Conservation (phyloP, 2,797 vertebrate species). For the Anabas testudineus region DNA sequence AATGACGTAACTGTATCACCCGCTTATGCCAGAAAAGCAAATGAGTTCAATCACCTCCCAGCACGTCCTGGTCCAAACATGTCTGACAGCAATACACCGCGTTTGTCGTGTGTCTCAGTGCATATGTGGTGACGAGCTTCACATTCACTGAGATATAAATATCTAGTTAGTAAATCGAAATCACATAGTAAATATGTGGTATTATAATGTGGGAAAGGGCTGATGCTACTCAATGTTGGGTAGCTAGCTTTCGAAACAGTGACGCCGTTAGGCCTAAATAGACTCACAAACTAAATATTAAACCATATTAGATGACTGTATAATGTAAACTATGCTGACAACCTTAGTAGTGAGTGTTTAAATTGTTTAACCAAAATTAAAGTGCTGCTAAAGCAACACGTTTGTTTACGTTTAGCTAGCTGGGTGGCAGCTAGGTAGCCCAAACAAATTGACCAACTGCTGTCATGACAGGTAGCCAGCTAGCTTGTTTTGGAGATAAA, state of each 20-base stretch:
- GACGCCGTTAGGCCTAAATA: constrained; percentile 70
- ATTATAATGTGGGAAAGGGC: constrained; percentile 33
- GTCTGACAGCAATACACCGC: not conserved
- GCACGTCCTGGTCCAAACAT: constrained; percentile 28
- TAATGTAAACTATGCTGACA: not conserved
- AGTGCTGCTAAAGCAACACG: not conserved
- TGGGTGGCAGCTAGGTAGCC: constrained; percentile 16
- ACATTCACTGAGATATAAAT: not conserved
- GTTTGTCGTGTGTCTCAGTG: not conserved
- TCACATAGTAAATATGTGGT: not conserved
- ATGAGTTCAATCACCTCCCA: constrained; percentile 50
- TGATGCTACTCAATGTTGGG: constrained; percentile 39
- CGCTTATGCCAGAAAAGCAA: constrained; percentile 61
- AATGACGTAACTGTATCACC: constrained; percentile 76
- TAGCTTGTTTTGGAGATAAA: constrained; percentile 26
- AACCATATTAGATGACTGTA: not conserved
- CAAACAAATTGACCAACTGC: constrained; percentile 38
- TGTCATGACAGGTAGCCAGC: constrained; percentile 63
- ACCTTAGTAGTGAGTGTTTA: rapidly evolving
- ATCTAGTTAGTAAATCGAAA: not conserved
- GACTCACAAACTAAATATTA: not conserved
- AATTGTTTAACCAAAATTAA: not conserved
- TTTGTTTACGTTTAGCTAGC: constrained; percentile 56
- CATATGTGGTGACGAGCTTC: too few species aligned
- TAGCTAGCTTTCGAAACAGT: constrained; percentile 47